Evolutionary conservation across 2,888 invertebrate genomes (phyloP), one percentile per base, ranked within the genome.

Genomic region (Rhorus exstirpatorius): DNA sequence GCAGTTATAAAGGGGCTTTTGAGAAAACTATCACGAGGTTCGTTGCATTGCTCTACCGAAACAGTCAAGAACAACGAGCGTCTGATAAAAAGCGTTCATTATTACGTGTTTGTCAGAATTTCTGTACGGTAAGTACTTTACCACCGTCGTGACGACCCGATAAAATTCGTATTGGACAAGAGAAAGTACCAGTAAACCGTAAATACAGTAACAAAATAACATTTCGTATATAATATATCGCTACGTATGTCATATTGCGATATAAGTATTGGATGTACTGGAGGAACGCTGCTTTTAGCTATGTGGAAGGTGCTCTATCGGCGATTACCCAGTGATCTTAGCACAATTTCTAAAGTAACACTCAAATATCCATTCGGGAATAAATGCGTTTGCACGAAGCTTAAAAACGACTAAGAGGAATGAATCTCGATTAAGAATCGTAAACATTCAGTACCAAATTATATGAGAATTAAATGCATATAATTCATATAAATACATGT

Each of bases 121-220:
- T 38, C 24, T 46, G 4, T 60, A 51, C 67, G 60, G 19, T 26
- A 60, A 31, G 41, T 14, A 75, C 65, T 71, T 65, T 31, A 38
- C 55, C 41, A 63, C 53, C 49, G 58, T 14, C 55, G 17, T 76
- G 71, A 80, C 70, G 75, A 71, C 70, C 17, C 75, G 55, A 75
- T 70, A 21, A 53, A 80, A 75, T 80, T 75, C 46, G 46, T 35
- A 80, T 68, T 63, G 68, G 74, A 61, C 38, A 49, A 75, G 60
- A 46, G 26, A 53, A 51, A 44, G 44, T 61, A 41, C 24, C 46
- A 35, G 55, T 70, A 70, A 75, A 74, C 53, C 53, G 46, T 46
- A 14, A 35, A 31, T 60, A 60, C 26, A 35, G 35, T 19, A 60
- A 51, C 46, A 70, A 53, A 44, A 65, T 44, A 65, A 41, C 38